Base-by-base conservation (phyloP, 2,888 invertebrate genomes). In the Patella depressa region DNA sequence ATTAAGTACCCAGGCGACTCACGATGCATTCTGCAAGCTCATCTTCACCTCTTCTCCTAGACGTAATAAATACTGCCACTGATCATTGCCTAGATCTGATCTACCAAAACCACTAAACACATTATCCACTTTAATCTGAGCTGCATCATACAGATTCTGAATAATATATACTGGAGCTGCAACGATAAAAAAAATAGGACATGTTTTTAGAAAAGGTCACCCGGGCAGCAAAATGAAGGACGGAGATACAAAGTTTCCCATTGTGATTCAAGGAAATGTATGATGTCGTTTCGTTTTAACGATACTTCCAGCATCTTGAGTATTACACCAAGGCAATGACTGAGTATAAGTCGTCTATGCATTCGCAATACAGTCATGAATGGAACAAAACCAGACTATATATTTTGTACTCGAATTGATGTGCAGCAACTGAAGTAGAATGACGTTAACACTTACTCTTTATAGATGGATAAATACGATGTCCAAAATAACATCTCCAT, bases 91-190 rank as follows among this genome's bases (percentile, higher is more conserved):
- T 2, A 96, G 95, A 1, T 97, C 97, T 0, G 96, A 95, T 7
- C 81, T 79, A 45, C 85, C 82, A 14, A 85, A 84, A 72, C 86
- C 84, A 73, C 85, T 85, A 71, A 88, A 86, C 2, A 98, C 96
- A 87, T 97, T 97, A 91, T 97, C 97, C 0, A 96, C 97, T 54
- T 96, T 95, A 94, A 98, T 95, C 93, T 98, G 98, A 3, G 97
- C 97, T 89, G 97, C 97, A 91, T 98, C 98, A 91, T 97, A 98
- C 74, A 98, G 93, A 94, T 97, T 97, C 94, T 98, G 98, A 90
- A 98, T 96, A 45, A 98, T 95, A 91, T 98, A 98, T 53, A 98
- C 93, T 0, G 97, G 97, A 74, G 96, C 97, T 94, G 91, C 70
- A 86, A 73, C 45, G 34, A 34, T 57, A 45, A 45, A 45, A 45